Base-by-base conservation (phyloP, 35 echinoderm and acorn worm genomes). In the Diadema setosum region DNA sequence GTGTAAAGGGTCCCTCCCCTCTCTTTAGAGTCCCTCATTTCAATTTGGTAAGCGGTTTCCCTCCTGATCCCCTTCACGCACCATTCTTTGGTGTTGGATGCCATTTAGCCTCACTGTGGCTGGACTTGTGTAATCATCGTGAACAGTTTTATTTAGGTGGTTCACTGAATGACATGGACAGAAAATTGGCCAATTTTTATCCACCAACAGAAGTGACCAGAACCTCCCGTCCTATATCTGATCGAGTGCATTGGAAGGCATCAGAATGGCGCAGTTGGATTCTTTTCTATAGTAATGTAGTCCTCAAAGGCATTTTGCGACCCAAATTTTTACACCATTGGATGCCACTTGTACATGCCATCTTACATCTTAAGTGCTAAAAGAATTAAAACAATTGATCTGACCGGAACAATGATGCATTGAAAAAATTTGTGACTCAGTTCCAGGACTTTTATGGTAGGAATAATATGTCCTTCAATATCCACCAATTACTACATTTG, bases 381-480 rank as follows among this genome's bases (percentile, higher is more conserved):
- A 65, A 65, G 29, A 24, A 65, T 65, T 65, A 65, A 24, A 11
- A 7, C 46, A 50, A 18, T 27, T 65, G 60, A 65, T 65, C 26
- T 65, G 7, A 65, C 26, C 60, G 29, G 11, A 65, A 26, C 60
- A 14, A 65, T 18, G 60, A 65, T 80, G 75, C 36, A 80, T 45
- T 40, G 42, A 80, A 17, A 14, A 80, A 45, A 45, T 80, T 80
- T 80, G 11, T 80, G 33, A 39, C 5, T 7, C 42, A 42, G 27
- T 39, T 80, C 25, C 16, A 80, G 42, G 75, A 80, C 34, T 45
- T 80, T 25, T 80, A 80, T 80, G 75, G 75, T 42, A 42, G 17
- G 75, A 45, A 80, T 42, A 39, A 80, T 45, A 80, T 80, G 75
- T 42, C 75, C 16, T 80, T 80, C 75, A 80, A 80, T 80, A 45